Conservation (phyloP, 2,797 vertebrate species). For the Leptoclinus maculatus region DNA sequence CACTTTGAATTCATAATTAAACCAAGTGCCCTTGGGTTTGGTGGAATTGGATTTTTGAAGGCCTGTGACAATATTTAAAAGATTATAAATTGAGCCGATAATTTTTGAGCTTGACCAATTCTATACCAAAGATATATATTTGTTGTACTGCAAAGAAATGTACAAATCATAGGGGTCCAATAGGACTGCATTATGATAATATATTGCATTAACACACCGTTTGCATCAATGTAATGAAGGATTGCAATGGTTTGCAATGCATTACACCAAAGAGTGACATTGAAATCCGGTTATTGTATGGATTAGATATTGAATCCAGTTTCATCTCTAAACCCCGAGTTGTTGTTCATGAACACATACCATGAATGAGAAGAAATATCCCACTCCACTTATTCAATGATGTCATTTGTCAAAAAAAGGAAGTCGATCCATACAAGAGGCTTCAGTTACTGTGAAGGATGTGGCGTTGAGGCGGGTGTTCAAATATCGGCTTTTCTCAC, state of each 20-base stretch:
- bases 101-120: background rate
- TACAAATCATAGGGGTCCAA: background rate
- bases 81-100: background rate
- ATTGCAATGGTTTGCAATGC: background rate
- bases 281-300: too few relatives aligned
- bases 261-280: too few relatives aligned
- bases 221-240: background rate
- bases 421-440: slow-evolving; percentile 2
- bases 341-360: background rate
- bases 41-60: background rate
- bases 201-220: background rate
- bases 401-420: background rate
- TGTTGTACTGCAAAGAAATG: background rate
- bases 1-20: slow-evolving; percentile 54
- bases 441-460: background rate
- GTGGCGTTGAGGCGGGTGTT: slow-evolving; percentile 43
- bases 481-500: background rate
- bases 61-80: background rate
- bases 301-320: too few relatives aligned
- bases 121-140: background rate
- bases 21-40: background rate
- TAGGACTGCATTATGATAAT: background rate
- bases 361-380: background rate
- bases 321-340: background rate
- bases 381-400: background rate